Base-by-base conservation (phyloP, 2,888 invertebrate genomes). In the Choristoneura rosaceana region DNA sequence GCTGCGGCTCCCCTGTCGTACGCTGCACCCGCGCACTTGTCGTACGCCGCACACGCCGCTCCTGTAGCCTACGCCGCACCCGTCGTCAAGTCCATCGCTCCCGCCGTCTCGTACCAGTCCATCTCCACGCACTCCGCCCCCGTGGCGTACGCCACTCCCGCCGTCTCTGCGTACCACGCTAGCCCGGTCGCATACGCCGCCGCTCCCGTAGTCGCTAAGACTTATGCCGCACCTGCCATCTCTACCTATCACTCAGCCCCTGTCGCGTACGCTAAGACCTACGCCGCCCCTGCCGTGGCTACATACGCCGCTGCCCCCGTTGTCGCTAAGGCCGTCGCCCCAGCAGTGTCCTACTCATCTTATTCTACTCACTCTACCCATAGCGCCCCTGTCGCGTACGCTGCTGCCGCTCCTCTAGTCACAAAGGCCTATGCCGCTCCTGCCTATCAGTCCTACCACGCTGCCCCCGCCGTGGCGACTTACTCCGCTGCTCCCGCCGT, bases 261-360 rank as follows among this genome's bases (percentile, higher is more conserved):
- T 10, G 71, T 76, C 17, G 69, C 69, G 15, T 63, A 52, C 43
- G 77, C 83, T 71, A 79, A 82, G 71, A 80, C 82, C 33, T 78
- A 82, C 74, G 84, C 89, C 65, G 80, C 84, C 38, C 70, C 93
- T 60, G 90, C 90, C 74, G 95, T 95, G n/a, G 92, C 95, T 69
- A 68, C 90, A 67, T 94, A 94, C 83, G 90, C 92, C 58, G 95
- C 61, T 50, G 94, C 94, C 65, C 91, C 94, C 67, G 90, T 90
- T 73, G 95, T 95, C 38, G 79, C 81, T 70, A 76, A 81, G 66
- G 81, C 88, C 12, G 17, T 70, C 62, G 80, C 84, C 38, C 79
- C 86, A 50, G 81, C 85, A 55, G 82, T 80, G 71, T 80, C 82
- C 25, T 74, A 74, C 69, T 76, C 71, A 41, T 71, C 71, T n/a